Percentiles rank a stretch among this genome's conserved stretches.
These are phyloP conservation scores for Catostylus mosaicus DNA, from an alignment of 30 jellyfish, hydroid and myxozoan genomes.

Conservation along the genomic window DNA sequence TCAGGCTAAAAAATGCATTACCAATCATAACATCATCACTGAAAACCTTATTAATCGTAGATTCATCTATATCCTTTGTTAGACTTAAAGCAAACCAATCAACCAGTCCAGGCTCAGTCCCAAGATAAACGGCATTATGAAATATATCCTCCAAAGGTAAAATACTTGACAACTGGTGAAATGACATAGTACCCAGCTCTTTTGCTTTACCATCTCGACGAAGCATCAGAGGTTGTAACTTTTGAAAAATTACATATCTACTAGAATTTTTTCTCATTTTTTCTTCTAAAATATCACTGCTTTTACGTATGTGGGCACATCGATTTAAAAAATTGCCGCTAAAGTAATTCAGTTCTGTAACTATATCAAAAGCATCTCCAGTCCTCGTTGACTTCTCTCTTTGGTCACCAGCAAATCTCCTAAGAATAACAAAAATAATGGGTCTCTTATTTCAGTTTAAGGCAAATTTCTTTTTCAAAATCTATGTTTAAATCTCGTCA, in stretches of 20 bases:
- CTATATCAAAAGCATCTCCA: too few species aligned
- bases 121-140: constrained; percentile 17
- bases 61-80: constrained; percentile 1
- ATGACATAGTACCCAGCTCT: constrained; percentile 4
- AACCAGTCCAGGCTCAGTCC: background rate
- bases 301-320: constrained; percentile 42
- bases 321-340: constrained; percentile 37
- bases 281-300: constrained; percentile 4
- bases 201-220: background rate
- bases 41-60: background rate
- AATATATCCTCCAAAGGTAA: background rate
- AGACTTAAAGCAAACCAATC: constrained; percentile 72
- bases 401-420: too few species aligned
- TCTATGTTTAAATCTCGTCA: too few species aligned
- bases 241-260: constrained; percentile 32
- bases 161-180: background rate
- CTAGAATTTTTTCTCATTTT: constrained; percentile 27
- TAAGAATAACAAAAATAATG: too few species aligned
- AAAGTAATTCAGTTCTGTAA: constrained; percentile 26
- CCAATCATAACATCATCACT: constrained; percentile 25
- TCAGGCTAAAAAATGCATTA: constrained; percentile 35
- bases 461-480: too few species aligned
- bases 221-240: constrained; percentile 28
- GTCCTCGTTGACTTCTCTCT: too few species aligned
- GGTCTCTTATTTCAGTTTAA: too few species aligned